These are phyloP conservation scores for Bembecia ichneumoniformis DNA, from an alignment of 2,888 invertebrate species.

Conservation along the genomic window DNA sequence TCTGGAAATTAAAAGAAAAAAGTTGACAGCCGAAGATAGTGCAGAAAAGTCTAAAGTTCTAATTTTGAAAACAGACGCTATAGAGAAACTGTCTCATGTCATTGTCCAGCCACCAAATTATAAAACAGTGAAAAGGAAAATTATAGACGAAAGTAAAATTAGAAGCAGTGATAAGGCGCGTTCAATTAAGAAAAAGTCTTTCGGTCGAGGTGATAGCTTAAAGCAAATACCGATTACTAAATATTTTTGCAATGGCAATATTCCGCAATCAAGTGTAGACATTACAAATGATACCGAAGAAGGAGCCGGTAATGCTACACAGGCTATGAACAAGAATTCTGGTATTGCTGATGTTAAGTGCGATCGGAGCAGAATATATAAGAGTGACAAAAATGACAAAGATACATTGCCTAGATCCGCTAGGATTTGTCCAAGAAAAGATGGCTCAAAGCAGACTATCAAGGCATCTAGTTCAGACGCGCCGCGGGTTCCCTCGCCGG, in stretches of 20 bases:
- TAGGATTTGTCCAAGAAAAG: slow-evolving; percentile 20
- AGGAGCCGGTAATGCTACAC: slow-evolving; percentile 28
- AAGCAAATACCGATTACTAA: slow-evolving; percentile 43
- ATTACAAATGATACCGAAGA: slow-evolving; percentile 11
- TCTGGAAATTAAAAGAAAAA: slow-evolving; percentile 58
- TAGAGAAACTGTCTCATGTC: slow-evolving; percentile 58
- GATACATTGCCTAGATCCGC: slow-evolving; percentile 23
- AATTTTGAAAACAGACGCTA: slow-evolving; percentile 63
- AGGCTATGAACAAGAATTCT: slow-evolving; percentile 51
- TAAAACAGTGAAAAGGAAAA: slow-evolving; percentile 16
- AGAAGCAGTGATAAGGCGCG: neutral
- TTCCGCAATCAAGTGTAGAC: slow-evolving; percentile 15
- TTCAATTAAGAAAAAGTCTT: neutral
- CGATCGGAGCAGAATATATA: slow-evolving; percentile 28
- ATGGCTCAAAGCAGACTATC: slow-evolving; percentile 22
- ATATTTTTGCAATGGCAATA: slow-evolving; percentile 33
- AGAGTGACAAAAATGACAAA: slow-evolving; percentile 24
- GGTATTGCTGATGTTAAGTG: slow-evolving; percentile 36
- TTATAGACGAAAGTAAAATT: slow-evolving; percentile 2
- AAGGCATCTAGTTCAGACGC: slow-evolving; percentile 31
- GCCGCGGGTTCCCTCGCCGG: slow-evolving; percentile 22
- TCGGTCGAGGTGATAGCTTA: slow-evolving; percentile 21
- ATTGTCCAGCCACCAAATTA: slow-evolving; percentile 65
- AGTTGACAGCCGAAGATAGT: slow-evolving; percentile 27
- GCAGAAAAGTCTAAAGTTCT: slow-evolving; percentile 54